Evolutionary conservation across 2,113 vertebrate species (phyloP).

Genomic region (Chlorocebus sabaeus): DNA sequence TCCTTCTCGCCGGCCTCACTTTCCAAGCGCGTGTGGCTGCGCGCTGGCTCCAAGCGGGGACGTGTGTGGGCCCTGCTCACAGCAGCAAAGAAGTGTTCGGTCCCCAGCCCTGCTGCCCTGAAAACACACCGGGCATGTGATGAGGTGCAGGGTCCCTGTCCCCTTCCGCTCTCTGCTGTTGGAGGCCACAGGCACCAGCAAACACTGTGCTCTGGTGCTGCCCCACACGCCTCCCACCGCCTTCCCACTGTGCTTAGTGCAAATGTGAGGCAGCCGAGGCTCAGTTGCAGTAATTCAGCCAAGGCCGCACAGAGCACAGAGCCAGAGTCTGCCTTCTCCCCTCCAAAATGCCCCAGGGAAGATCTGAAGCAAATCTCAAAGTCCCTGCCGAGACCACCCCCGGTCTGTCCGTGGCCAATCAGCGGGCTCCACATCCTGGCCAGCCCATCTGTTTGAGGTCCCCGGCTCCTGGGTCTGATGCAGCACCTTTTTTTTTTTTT

Average conservation of each 20-base stretch:
- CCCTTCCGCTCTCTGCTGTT: neutral
- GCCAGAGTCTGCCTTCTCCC: too few species aligned
- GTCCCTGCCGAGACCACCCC: neutral
- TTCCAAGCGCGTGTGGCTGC: neutral
- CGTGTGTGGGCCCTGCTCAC: neutral
- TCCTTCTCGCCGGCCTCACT: neutral
- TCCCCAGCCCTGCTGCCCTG: rapidly evolving
- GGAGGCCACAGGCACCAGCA: neutral
- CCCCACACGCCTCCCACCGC: rapidly evolving
- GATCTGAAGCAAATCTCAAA: neutral
- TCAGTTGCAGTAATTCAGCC: too few species aligned
- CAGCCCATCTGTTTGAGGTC: neutral
- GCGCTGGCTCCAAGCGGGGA: neutral
- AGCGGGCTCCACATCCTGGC: neutral
- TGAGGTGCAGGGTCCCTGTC: rapidly evolving
- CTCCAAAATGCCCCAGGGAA: neutral
- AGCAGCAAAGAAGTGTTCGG: neutral
- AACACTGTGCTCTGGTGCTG: neutral
- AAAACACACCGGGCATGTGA: rapidly evolving
- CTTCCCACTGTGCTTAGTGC: neutral
- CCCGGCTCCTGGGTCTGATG: neutral
- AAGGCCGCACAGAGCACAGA: rapidly evolving
- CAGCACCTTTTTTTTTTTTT: too few species aligned
- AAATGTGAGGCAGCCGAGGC: neutral
- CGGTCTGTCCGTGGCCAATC: neutral